Percentiles rank a stretch among this genome's conserved stretches.
Conservation (phyloP, 2,888 invertebrate genomes). For the Alentia gelatinosa region DNA sequence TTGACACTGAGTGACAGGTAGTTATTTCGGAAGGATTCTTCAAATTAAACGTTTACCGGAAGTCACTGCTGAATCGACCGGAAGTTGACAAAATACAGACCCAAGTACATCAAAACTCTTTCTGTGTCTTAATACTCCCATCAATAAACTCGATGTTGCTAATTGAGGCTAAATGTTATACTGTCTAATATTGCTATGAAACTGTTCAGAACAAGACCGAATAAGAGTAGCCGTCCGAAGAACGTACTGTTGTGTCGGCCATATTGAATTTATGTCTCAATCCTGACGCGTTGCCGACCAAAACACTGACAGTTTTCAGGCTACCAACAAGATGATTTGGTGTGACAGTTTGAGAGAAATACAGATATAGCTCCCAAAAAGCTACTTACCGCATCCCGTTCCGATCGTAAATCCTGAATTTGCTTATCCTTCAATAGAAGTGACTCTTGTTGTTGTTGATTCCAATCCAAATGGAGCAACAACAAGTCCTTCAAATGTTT, state of each 20-base stretch:
- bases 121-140: not conserved
- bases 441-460: constrained; percentile 93
- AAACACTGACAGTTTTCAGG: not conserved
- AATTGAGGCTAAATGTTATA: too few species aligned
- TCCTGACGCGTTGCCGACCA: not conserved
- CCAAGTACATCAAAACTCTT: too few species aligned
- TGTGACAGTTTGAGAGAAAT: not conserved
- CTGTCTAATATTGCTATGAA: too few species aligned
- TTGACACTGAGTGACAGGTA: too few species aligned
- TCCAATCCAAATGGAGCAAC: constrained; percentile 90
- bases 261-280: constrained; percentile 46
- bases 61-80: not conserved
- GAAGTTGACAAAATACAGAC: constrained; percentile 34
- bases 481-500: constrained; percentile 85
- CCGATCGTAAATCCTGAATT: constrained; percentile 87
- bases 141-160: not conserved
- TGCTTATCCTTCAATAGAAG: constrained; percentile 90
- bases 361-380: not conserved
- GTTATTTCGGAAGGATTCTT: too few species aligned
- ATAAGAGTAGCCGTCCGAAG: not conserved
- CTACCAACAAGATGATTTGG: too few species aligned
- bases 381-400: constrained; percentile 87
- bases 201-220: too few species aligned
- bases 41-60: not conserved
- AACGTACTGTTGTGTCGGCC: constrained; percentile 31